phyloP scores from a whole-genome alignment of 2,113 vertebrate genomes.

The Danionella cerebrum region DNA sequence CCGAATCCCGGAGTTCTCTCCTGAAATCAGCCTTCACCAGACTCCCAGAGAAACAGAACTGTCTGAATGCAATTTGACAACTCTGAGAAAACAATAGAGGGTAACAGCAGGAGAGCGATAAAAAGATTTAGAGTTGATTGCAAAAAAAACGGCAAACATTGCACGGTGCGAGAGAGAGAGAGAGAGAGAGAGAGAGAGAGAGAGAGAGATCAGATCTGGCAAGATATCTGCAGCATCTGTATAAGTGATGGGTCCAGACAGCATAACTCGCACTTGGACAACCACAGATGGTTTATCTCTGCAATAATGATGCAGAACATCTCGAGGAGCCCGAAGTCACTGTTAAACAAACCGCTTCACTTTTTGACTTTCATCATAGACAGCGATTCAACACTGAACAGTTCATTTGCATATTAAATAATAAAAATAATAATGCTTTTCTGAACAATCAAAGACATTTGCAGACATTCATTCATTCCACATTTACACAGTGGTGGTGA shows the following conservation, averaged over 20 bases:
- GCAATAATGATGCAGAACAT: slow-evolving; percentile 14
- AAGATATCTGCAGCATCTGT: slow-evolving; percentile 50
- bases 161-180: background rate
- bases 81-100: background rate
- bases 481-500: no score
- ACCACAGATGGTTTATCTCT: slow-evolving; percentile 8
- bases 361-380: background rate
- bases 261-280: background rate
- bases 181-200: background rate
- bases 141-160: slow-evolving; percentile 4
- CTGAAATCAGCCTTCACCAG: background rate
- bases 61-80: background rate
- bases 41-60: background rate
- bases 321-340: background rate
- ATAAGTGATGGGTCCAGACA: slow-evolving; percentile 19
- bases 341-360: background rate
- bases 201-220: slow-evolving; percentile 52
- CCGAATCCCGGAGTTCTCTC: slow-evolving; percentile 3
- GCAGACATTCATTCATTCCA: no score
- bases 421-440: no score
- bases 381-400: background rate
- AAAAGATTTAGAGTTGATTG: slow-evolving; percentile 16
- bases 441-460: no score
- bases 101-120: slow-evolving; percentile 5
- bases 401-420: no score